phyloP scores from a whole-genome alignment of 2,797 vertebrate species.

The Apogon talboti region DNA sequence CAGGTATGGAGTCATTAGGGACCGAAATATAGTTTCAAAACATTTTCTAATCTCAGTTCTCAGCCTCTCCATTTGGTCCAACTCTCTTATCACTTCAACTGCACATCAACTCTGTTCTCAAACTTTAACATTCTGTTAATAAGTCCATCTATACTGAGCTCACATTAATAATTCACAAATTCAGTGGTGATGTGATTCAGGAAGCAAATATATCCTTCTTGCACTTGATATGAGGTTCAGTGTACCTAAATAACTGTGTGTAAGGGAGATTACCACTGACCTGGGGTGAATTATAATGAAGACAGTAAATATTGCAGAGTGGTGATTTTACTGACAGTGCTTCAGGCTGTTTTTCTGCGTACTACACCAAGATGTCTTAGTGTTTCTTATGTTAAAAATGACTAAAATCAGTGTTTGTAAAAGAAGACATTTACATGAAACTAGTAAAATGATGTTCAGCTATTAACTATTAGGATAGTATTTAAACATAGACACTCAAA shows the following conservation, averaged over 20 bases:
- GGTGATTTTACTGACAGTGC: constrained; percentile 32
- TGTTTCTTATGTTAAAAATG: neutral
- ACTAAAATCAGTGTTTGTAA: too few species aligned
- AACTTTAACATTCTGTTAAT: constrained; percentile 38
- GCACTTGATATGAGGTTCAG: constrained; percentile 31
- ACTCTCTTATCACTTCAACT: constrained; percentile 31
- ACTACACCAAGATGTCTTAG: constrained; percentile 25
- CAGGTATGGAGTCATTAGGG: constrained; percentile 12
- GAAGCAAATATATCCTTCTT: constrained; percentile 37
- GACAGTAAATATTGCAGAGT: constrained; percentile 19
- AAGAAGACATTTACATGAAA: constrained; percentile 4
- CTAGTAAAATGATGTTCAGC: neutral
- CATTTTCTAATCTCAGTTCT: constrained; percentile 3
- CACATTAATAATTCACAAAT: constrained; percentile 17
- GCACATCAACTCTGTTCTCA: constrained; percentile 2
- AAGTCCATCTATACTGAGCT: constrained; percentile 39
- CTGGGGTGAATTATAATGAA: constrained; percentile 31
- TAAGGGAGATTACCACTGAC: constrained; percentile 36
- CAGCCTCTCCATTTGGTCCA: constrained; percentile 15
- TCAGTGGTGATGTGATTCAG: constrained; percentile 17
- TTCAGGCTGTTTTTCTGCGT: constrained; percentile 23
- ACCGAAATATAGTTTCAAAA: constrained; percentile 7
- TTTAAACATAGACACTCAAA: too few species aligned
- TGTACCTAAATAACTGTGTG: constrained; percentile 31
- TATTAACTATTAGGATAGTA: too few species aligned